phyloP scores from a whole-genome alignment of 2,797 vertebrate species.

The Parotocinclus haroldoi region DNA sequence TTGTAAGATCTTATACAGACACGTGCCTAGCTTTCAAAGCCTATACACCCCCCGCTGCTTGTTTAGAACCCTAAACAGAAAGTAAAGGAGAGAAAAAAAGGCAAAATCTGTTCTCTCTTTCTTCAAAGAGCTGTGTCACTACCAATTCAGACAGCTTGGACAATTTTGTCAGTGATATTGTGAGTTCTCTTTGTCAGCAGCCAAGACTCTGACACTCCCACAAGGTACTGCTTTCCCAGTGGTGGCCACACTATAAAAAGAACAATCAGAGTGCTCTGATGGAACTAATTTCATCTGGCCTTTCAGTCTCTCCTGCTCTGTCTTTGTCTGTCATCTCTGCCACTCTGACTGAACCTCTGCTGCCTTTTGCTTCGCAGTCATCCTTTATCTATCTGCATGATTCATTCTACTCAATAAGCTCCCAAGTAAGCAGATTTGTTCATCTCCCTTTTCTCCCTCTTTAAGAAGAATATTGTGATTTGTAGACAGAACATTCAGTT shows the following conservation, averaged over 20 bases:
- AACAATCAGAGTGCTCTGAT: constrained; percentile 67
- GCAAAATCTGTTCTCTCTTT: constrained; percentile 53
- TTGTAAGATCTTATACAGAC: constrained; percentile 4
- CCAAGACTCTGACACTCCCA: constrained; percentile 60
- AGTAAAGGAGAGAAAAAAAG: constrained; percentile 40
- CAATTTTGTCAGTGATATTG: constrained; percentile 69
- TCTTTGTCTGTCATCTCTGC: constrained; percentile 10
- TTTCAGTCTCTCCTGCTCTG: constrained; percentile 54
- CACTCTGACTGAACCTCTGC: constrained; percentile 28
- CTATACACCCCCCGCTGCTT: constrained; percentile 30
- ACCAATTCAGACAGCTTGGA: constrained; percentile 73
- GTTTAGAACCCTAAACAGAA: constrained; percentile 42
- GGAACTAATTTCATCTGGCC: constrained; percentile 73
- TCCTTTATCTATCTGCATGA: constrained; percentile 75
- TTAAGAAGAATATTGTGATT: constrained; percentile 81
- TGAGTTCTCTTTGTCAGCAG: constrained; percentile 68
- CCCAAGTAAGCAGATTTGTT: constrained; percentile 84
- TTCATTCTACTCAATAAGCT: constrained; percentile 83
- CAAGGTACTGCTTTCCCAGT: constrained; percentile 61
- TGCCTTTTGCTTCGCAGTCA: constrained; percentile 76
- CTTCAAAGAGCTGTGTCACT: constrained; percentile 55
- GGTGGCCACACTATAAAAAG: constrained; percentile 70
- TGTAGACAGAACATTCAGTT: constrained; percentile 73
- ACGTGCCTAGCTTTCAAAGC: not conserved
- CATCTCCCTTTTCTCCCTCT: constrained; percentile 53